These are phyloP conservation scores for Sesia apiformis DNA, from an alignment of 2,888 invertebrate genomes.

Conservation along the genomic window DNA sequence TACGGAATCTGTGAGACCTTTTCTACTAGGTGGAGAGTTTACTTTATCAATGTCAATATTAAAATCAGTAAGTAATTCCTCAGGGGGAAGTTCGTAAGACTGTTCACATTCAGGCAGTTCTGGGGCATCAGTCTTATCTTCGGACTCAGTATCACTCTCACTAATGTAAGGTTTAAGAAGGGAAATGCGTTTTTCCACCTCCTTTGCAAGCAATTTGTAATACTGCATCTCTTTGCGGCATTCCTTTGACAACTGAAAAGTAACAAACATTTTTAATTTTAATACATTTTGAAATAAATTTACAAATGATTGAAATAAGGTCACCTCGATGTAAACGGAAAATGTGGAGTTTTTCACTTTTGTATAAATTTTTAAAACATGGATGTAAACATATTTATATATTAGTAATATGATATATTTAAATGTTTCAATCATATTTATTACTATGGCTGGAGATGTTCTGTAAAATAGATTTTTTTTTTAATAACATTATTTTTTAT, in stretches of 20 bases:
- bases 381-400: conserved; percentile 9
- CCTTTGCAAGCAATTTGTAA: conserved; percentile 79
- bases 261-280: neutral
- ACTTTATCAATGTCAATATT: conserved; percentile 19
- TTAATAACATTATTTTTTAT: too few species aligned
- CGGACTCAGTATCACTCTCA: conserved; percentile 26
- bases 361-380: conserved; percentile 7
- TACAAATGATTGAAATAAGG: neutral
- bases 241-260: conserved; percentile 77
- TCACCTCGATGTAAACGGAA: conserved; percentile 12
- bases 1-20: conserved; percentile 9
- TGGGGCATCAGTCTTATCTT: conserved; percentile 41
- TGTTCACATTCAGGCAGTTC: conserved; percentile 44
- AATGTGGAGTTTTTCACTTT: conserved; percentile 16
- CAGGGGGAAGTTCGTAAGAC: conserved; percentile 21
- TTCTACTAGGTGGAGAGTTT: conserved; percentile 8
- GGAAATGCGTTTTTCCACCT: conserved; percentile 75
- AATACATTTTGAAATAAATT: neutral
- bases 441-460: too few species aligned
- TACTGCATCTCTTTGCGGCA: conserved; percentile 78
- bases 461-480: too few species aligned
- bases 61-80: conserved; percentile 15
- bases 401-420: neutral
- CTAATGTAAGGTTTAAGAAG: conserved; percentile 48
- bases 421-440: too few species aligned